phyloP scores from a whole-genome alignment of 2,797 vertebrate species.

The Ptychadena robeensis region DNA sequence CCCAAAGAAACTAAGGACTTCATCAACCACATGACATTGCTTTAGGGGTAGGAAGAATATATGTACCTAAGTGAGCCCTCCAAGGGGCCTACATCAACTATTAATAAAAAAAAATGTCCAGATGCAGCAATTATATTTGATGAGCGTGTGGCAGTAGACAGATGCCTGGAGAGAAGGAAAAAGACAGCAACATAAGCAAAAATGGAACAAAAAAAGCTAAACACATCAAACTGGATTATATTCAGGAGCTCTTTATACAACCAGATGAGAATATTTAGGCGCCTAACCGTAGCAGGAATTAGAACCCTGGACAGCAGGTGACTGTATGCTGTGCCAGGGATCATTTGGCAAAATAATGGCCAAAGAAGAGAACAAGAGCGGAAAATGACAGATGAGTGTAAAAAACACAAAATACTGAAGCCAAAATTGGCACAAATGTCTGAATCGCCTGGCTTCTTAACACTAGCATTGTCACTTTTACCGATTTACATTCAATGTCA shows the following conservation, averaged over 20 bases:
- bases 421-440: constrained; percentile 16
- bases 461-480: neutral
- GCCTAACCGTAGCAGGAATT: constrained; percentile 14
- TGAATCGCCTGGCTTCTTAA: constrained; percentile 1
- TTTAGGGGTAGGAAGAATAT: constrained; percentile 72
- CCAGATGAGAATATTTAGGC: constrained; percentile 55
- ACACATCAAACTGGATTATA: constrained; percentile 54
- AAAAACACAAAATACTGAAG: constrained; percentile 19
- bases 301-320: constrained; percentile 30
- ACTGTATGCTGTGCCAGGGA: constrained; percentile 20
- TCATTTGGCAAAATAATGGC: constrained; percentile 30
- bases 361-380: neutral
- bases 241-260: constrained; percentile 60
- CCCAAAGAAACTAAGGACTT: constrained; percentile 65
- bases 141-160: constrained; percentile 74
- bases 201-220: constrained; percentile 45
- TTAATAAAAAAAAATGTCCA: constrained; percentile 70
- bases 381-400: constrained; percentile 17
- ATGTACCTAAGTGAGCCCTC: constrained; percentile 67
- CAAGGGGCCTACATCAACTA: constrained; percentile 66
- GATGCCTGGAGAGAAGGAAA: constrained; percentile 67
- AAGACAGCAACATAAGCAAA: constrained; percentile 67
- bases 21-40: constrained; percentile 72
- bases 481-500: constrained; percentile 2
- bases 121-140: constrained; percentile 80